Evolutionary conservation across 2,888 invertebrate genomes (phyloP), one percentile per base, ranked within the genome.

Genomic region (Heliconius ethilla): DNA sequence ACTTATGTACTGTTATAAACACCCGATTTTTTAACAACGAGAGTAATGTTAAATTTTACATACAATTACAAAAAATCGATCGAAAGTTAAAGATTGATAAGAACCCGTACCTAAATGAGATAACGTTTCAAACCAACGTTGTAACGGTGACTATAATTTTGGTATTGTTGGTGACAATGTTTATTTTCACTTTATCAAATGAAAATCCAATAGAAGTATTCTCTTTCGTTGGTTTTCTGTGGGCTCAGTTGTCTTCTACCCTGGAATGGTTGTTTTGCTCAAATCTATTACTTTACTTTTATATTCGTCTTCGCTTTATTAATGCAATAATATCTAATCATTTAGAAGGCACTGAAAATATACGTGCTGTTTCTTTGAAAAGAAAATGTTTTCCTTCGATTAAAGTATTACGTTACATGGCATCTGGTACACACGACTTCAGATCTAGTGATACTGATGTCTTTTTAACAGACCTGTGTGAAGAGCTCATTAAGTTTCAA

Each of bases 21-120:
- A 84, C 86, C 13, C 85, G 90, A n/a, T 92, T 92, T 62, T 40
- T 85, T 6, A 89, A 89, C 79, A 84, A 85, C 3, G 82, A 86
- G 3, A 79, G 78, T 1, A 91, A 90, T 80, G 85, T 86, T 0
- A 82, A 85, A 5, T 89, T 91, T 73, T 86, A 85, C n/a, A 82
- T 90, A 0, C 85, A 86, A 82, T 82, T 91, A 76, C 91, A 92
- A 82, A 84, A 88, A 80, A 85, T 91, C 5, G 91, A 92, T 74
- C 86, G 89, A 27, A 77, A 86, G 1, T 87, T 92, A 87, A 86
- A 86, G 40, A 81, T 91, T 29, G 83, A 89, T 25, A 83, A 84
- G 9, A 88, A 85, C 65, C 84, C 84, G 76, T 75, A 33, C 13
- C 80, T 90, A 3, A 86, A 87, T 72, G 22, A 55, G 4, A 77